Percentiles rank a stretch among this genome's conserved stretches.
Conservation (phyloP, 2,113 vertebrate species). For the Meles meles region DNA sequence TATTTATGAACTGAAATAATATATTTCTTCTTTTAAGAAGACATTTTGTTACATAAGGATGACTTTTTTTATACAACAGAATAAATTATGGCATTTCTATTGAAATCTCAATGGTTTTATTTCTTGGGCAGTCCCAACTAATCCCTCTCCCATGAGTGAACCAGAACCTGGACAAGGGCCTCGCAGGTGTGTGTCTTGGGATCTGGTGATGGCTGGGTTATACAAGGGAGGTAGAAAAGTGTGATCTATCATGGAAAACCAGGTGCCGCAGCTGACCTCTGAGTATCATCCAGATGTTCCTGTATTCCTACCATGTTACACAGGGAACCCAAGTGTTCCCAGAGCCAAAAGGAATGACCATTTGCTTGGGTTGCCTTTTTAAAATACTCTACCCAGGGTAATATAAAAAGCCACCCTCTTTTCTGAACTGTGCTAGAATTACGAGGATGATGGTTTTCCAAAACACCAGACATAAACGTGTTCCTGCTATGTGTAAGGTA, state of each 20-base stretch:
- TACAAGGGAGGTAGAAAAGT: background rate
- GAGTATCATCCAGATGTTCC: background rate
- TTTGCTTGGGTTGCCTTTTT: background rate
- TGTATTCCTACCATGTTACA: background rate
- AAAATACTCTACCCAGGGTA: background rate
- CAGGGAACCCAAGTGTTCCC: background rate
- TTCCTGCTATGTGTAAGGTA: background rate
- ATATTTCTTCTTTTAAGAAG: conserved; percentile 87
- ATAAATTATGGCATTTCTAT: conserved; percentile 90
- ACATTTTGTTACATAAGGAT: conserved; percentile 87
- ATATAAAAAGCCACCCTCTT: background rate
- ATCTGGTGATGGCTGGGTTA: background rate
- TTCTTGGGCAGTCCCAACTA: background rate
- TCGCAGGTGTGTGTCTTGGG: background rate
- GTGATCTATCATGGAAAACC: background rate
- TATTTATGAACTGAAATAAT: conserved; percentile 91
- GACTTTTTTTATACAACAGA: conserved; percentile 86
- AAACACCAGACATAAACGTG: background rate
- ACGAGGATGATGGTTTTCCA: background rate
- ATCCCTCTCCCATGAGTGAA: background rate
- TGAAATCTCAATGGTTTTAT: conserved; percentile 60
- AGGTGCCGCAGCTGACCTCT: background rate
- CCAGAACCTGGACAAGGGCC: background rate
- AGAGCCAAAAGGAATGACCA: background rate
- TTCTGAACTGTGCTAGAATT: background rate